phyloP scores from a whole-genome alignment of 2,113 vertebrate species.

The Pholis gunnellus region DNA sequence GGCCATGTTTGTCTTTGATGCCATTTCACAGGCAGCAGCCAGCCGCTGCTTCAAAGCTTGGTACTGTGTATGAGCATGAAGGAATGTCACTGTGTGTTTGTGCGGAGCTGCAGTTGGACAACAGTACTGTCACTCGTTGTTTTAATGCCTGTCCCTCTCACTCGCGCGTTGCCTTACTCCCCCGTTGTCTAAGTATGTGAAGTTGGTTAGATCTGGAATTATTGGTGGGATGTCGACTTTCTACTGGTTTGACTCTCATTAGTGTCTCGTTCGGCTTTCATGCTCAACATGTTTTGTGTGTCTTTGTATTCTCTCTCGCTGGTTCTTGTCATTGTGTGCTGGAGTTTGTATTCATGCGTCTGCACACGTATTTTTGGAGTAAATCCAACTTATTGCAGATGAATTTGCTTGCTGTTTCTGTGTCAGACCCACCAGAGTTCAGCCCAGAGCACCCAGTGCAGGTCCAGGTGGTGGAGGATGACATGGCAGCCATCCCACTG shows the following conservation, averaged over 20 bases:
- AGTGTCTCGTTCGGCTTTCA: slow-evolving; percentile 64
- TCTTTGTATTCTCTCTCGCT: slow-evolving; percentile 34
- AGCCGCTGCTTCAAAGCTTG: slow-evolving; percentile 80
- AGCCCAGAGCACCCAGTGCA: slow-evolving; percentile 74
- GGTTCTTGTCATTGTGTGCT: slow-evolving; percentile 29
- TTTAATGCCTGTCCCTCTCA: slow-evolving; percentile 78
- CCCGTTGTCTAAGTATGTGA: slow-evolving; percentile 54
- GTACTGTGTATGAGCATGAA: slow-evolving; percentile 77
- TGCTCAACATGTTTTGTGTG: slow-evolving; percentile 54
- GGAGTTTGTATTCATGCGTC: slow-evolving; percentile 27
- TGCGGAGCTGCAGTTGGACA: slow-evolving; percentile 77
- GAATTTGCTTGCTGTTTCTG: slow-evolving; percentile 45
- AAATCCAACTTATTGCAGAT: slow-evolving; percentile 36
- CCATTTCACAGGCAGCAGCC: slow-evolving; percentile 80
- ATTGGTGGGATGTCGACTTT: slow-evolving; percentile 71
- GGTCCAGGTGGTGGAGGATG: slow-evolving; percentile 80
- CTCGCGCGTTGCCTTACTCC: slow-evolving; percentile 43
- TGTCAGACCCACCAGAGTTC: slow-evolving; percentile 85
- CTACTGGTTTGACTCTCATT: slow-evolving; percentile 73
- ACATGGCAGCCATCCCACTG: slow-evolving; percentile 76
- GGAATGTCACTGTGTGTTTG: slow-evolving; percentile 78
- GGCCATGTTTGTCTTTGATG: slow-evolving; percentile 83
- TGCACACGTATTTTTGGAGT: slow-evolving; percentile 17
- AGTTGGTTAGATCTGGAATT: slow-evolving; percentile 71
- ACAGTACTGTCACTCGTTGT: slow-evolving; percentile 78